Base-by-base conservation (phyloP, 1,140 invertebrate species). In the Schmidtea mediterranea region DNA sequence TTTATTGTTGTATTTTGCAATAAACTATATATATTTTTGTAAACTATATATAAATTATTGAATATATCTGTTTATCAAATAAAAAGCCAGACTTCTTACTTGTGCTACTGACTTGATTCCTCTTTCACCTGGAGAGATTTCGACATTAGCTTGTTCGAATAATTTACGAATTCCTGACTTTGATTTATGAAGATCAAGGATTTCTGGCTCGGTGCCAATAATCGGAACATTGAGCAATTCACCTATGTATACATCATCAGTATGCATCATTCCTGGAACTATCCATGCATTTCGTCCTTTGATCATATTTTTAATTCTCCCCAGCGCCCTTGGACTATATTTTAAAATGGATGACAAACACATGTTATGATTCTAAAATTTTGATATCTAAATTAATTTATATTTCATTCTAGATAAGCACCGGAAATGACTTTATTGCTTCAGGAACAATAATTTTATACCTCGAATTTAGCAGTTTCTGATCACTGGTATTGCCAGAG, bases 111-210 rank as follows among this genome's bases (percentile, higher is more conserved):
- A 66, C 48, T 64, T 64, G 6, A 67, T 55, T 53, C 65, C 65
- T 49, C 58, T 61, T 53, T 66, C 62, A 45, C 59, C 56, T 6
- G 61, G 62, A 15, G 65, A 61, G 22, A 58, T 56, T n/a, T 56
- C 52, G 15, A 63, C 58, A 37, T 55, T 54, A 47, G 62, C 60
- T 55, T 58, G 60, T n/a, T 57, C 55, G 54, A 67, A 66, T 22
- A 67, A 63, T 22, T 62, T 52, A 52, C 65, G 63, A 48, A 57
- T 59, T 1, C 62, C 63, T n/a, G 65, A 66, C 51, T 66, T 67
- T 1, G 62, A 61, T 9, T 59, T 60, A 49, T 61, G 64, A 10
- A 66, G 54, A 48, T 62, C 55, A 39, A 60, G 57, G 1, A 65
- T 54, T 22, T 65, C 61, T 18, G 65, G 65, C 43, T 67, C 65